Evolutionary conservation across 1,140 invertebrate genomes (phyloP).

Genomic region (Drosophila watanabei): DNA sequence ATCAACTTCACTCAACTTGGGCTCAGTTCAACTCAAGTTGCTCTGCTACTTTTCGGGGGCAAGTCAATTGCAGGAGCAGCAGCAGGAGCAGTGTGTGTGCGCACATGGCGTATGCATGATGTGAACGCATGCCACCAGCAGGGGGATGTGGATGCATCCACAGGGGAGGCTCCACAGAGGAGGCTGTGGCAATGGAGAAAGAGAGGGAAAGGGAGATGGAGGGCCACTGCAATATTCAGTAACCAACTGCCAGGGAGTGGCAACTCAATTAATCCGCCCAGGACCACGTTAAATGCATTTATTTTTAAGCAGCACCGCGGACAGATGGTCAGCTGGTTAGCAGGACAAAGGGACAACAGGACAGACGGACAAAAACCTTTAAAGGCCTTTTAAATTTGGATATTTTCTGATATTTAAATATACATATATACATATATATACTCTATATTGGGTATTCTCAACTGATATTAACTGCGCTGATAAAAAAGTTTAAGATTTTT

Average conservation of each 20-base stretch:
- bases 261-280: constrained; percentile 72
- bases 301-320: constrained; percentile 30
- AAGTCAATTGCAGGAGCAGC: constrained; percentile 28
- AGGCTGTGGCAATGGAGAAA: not conserved
- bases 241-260: constrained; percentile 38
- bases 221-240: constrained; percentile 45
- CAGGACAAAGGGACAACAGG: not conserved
- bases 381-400: constrained; percentile 15
- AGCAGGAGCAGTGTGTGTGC: not conserved
- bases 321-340: not conserved
- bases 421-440: too few species aligned
- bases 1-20: constrained; percentile 30
- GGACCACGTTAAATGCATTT: constrained; percentile 58
- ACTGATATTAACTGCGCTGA: not conserved
- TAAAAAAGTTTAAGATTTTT: too few species aligned
- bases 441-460: not conserved
- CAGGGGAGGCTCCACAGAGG: not conserved
- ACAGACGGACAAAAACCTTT: not conserved
- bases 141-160: not conserved
- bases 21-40: constrained; percentile 26
- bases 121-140: constrained; percentile 16
- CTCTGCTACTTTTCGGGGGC: constrained; percentile 23
- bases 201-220: not conserved
- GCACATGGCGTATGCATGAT: constrained; percentile 51
- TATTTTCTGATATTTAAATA: not conserved